These are phyloP conservation scores for Sminthurinus aureus DNA, from an alignment of 2,888 invertebrate genomes.

Conservation along the genomic window DNA sequence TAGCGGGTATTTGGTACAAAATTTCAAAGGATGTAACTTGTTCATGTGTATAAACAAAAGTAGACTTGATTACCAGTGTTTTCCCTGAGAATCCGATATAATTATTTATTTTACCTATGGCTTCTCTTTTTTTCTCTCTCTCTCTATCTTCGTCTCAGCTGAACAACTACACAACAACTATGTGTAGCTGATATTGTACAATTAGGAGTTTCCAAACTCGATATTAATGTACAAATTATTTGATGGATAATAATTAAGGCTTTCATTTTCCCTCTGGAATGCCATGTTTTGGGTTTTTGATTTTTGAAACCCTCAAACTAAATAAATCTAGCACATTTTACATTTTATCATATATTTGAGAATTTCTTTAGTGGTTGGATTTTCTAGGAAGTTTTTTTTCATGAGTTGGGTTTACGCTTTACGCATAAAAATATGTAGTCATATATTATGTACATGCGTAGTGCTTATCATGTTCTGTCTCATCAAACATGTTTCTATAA, in stretches of 20 bases:
- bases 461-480: not conserved
- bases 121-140: not conserved
- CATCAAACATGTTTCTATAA: not conserved
- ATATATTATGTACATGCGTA: not conserved
- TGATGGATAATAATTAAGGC: slow-evolving; percentile 35
- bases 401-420: too few relatives aligned
- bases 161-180: too few relatives aligned
- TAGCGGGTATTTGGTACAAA: slow-evolving; percentile 3
- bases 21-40: not conserved
- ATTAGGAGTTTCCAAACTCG: slow-evolving; percentile 3
- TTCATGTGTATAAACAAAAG: not conserved
- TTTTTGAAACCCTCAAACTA: slow-evolving; percentile 7
- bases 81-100: slow-evolving; percentile 30
- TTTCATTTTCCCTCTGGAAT: slow-evolving; percentile 34
- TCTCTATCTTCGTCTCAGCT: not conserved
- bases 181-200: not conserved
- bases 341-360: not conserved
- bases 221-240: slow-evolving; percentile 41
- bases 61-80: slow-evolving; percentile 34
- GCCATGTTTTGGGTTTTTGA: slow-evolving; percentile 23
- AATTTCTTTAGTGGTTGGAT: not conserved
- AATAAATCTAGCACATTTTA: not conserved
- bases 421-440: not conserved
- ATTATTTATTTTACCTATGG: slow-evolving; percentile 32
- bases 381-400: not conserved